Evolutionary conservation across 2,888 invertebrate species (phyloP).

Genomic region (Caenorhabditis sp.): DNA sequence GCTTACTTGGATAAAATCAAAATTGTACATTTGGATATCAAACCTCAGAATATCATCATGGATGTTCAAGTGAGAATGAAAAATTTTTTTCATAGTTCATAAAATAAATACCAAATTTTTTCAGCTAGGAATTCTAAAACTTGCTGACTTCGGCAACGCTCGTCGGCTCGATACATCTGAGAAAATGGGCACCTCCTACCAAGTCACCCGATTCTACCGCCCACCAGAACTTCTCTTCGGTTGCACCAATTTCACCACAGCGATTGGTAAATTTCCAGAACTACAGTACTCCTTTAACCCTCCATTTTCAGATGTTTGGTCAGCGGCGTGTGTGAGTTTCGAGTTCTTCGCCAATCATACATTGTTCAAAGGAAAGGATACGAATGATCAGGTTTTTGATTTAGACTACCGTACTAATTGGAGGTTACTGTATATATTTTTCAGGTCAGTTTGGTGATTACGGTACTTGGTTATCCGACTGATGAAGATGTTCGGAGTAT

Average conservation of each 20-base stretch:
- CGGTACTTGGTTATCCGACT: conserved; percentile 60
- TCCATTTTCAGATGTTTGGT: conserved; percentile 56
- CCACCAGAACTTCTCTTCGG: conserved; percentile 66
- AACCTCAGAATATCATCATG: conserved; percentile 61
- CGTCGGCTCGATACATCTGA: conserved; percentile 34
- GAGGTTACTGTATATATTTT: background rate
- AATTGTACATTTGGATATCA: conserved; percentile 64
- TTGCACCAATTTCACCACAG: conserved; percentile 45
- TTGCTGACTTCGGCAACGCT: conserved; percentile 65
- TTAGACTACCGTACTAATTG: too few relatives aligned
- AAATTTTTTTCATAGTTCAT: too few relatives aligned
- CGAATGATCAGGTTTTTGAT: conserved; percentile 58
- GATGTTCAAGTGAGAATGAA: conserved; percentile 28
- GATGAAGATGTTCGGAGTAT: conserved; percentile 58
- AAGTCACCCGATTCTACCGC: conserved; percentile 64
- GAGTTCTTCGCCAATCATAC: conserved; percentile 49
- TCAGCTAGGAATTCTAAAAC: conserved; percentile 39
- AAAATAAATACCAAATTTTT: too few relatives aligned
- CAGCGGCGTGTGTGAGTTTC: conserved; percentile 60
- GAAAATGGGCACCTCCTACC: conserved; percentile 44
- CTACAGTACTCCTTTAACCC: background rate
- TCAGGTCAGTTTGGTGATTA: conserved; percentile 42
- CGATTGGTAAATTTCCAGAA: conserved; percentile 25
- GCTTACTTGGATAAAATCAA: conserved; percentile 45
- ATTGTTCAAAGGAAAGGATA: conserved; percentile 49